These are phyloP conservation scores for Protomyctophum bolini DNA, from an alignment of 2,113 vertebrate species.

Conservation along the genomic window DNA sequence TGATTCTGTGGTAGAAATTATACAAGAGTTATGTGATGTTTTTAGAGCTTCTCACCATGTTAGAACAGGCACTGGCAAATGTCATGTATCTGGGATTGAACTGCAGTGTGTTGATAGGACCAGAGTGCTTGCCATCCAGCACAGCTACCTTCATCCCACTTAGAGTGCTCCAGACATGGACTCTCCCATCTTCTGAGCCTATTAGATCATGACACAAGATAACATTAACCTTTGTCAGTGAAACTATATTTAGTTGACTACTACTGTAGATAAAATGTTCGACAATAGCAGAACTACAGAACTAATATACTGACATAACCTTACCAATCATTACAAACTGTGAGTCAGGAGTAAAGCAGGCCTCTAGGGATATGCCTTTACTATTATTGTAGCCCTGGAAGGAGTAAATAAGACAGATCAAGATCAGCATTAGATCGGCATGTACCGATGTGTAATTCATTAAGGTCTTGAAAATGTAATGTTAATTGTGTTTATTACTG, in stretches of 20 bases:
- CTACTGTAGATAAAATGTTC: not conserved
- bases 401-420: conserved; percentile 8
- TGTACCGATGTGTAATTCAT: not conserved
- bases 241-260: too few species aligned
- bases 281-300: not conserved
- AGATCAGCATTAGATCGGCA: not conserved
- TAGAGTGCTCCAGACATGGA: conserved; percentile 97
- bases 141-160: conserved; percentile 98
- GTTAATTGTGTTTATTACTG: not conserved
- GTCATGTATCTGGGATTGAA: conserved; percentile 99
- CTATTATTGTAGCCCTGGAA: conserved; percentile 95
- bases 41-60: conserved; percentile 86
- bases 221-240: too few species aligned
- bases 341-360: conserved; percentile 98
- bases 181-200: conserved; percentile 98
- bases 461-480: not conserved
- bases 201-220: not conserved
- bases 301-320: conserved; percentile 26
- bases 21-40: not conserved
- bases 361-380: conserved; percentile 92
- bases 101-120: conserved; percentile 94
- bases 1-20: not conserved
- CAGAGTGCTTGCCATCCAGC: conserved; percentile 94
- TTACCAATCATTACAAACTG: conserved; percentile 99
- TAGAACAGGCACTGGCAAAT: conserved; percentile 95